phyloP scores from a whole-genome alignment of 1,140 invertebrate genomes.

The Bathynomus jamesi region DNA sequence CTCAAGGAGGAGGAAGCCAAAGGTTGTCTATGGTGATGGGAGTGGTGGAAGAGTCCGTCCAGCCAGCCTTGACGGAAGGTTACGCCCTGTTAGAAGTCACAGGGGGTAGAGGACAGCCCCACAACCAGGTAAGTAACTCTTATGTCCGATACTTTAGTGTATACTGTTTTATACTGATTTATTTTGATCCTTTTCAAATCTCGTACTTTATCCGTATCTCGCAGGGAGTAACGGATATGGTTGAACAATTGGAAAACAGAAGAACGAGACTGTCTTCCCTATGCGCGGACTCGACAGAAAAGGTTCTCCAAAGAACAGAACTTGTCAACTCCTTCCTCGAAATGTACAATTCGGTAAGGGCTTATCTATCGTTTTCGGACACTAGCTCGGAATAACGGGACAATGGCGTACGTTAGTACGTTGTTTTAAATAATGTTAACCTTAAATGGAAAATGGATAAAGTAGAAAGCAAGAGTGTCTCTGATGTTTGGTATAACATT shows the following conservation, averaged over 20 bases:
- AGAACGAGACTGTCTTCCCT: conserved; percentile 58
- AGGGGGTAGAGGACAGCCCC: conserved; percentile 52
- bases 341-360: conserved; percentile 57
- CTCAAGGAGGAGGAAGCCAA: conserved; percentile 44
- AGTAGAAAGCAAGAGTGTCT: too few relatives aligned
- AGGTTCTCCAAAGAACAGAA: conserved; percentile 59
- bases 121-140: conserved; percentile 57
- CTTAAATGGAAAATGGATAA: too few relatives aligned
- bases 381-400: too few relatives aligned
- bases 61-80: conserved; percentile 57
- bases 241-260: conserved; percentile 66
- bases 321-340: conserved; percentile 61
- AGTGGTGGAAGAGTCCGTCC: conserved; percentile 58
- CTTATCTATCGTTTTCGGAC: too few relatives aligned
- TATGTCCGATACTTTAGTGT: too few relatives aligned
- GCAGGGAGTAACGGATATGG: conserved; percentile 54
- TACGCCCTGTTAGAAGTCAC: conserved; percentile 62
- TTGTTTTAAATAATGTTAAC: too few relatives aligned
- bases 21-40: conserved; percentile 56
- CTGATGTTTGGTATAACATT: too few relatives aligned
- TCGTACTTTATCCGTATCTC: too few relatives aligned
- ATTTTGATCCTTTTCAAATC: too few relatives aligned
- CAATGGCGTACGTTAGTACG: too few relatives aligned
- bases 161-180: too few relatives aligned
- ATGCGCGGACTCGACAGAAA: conserved; percentile 62